Evolutionary conservation across 64 coral and sea anemone species (phyloP).

Genomic region (Platygyra sinensis): DNA sequence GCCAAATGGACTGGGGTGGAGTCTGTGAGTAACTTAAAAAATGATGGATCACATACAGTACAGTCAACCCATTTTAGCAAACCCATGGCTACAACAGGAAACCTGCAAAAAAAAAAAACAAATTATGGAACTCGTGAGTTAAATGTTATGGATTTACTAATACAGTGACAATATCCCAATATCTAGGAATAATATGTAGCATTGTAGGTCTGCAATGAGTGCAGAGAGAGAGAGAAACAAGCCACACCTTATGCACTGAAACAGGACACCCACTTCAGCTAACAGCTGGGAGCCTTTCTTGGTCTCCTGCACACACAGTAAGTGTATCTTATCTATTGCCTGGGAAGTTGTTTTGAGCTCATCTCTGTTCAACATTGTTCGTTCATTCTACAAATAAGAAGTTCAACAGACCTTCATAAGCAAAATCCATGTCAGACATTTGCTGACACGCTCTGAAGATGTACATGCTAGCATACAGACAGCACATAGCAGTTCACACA

Average conservation of each 20-base stretch:
- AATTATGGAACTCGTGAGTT: neutral
- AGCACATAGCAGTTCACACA: no score
- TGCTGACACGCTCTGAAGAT: no score
- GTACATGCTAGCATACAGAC: no score
- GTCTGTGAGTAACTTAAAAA: constrained; percentile 98
- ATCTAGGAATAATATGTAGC: neutral
- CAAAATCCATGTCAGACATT: neutral
- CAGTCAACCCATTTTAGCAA: constrained; percentile 98
- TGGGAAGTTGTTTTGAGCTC: constrained; percentile 94
- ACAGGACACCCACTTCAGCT: constrained; percentile 88
- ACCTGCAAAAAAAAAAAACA: constrained; percentile 45
- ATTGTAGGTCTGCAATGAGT: neutral
- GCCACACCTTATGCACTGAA: constrained; percentile 86
- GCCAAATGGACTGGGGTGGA: constrained; percentile 97
- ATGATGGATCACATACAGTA: constrained; percentile 90
- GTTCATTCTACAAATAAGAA: constrained; percentile 58
- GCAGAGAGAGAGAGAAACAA: no score
- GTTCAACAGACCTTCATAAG: neutral
- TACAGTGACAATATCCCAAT: no score
- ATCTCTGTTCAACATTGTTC: constrained; percentile 78
- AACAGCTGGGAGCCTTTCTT: constrained; percentile 76
- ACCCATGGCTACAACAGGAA: constrained; percentile 93
- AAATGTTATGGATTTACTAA: no score
- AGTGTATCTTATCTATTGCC: constrained; percentile 89
- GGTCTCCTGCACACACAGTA: constrained; percentile 82